A percentile compares a stretch with the other conserved stretches of the same genome.
Conservation (phyloP, 2,797 vertebrate genomes). For the Choloepus didactylus region DNA sequence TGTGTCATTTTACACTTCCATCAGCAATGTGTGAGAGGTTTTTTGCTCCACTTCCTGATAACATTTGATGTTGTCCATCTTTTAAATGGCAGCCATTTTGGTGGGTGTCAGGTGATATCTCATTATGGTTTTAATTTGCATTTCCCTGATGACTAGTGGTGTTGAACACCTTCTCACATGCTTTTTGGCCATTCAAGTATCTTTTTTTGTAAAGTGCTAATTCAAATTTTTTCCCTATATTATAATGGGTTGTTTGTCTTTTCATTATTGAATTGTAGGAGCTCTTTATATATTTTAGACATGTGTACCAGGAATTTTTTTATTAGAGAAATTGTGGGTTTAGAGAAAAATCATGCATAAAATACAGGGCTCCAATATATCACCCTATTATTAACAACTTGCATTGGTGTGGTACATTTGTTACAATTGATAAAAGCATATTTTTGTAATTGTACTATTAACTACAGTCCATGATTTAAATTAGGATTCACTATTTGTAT, state of each 20-base stretch:
- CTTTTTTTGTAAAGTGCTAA: neutral
- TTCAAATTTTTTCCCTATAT: constrained; percentile 45
- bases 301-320: neutral
- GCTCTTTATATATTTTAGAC: neutral
- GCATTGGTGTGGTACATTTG: too few relatives aligned
- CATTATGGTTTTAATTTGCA: neutral
- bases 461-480: too few relatives aligned
- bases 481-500: too few relatives aligned
- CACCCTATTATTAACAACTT: too few relatives aligned
- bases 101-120: neutral
- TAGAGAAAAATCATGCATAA: too few relatives aligned
- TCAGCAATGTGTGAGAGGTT: neutral
- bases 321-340: too few relatives aligned
- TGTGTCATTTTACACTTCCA: neutral
- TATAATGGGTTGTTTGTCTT: neutral
- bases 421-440: too few relatives aligned
- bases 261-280: constrained; percentile 1
- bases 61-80: neutral
- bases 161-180: neutral
- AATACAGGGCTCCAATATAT: too few relatives aligned
- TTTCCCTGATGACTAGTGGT: neutral
- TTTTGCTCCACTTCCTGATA: neutral
- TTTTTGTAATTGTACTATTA: too few relatives aligned
- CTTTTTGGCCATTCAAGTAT: neutral
- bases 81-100: neutral